These are phyloP conservation scores for Anthoscopus minutus DNA, from an alignment of 2,113 vertebrate species.

Conservation along the genomic window DNA sequence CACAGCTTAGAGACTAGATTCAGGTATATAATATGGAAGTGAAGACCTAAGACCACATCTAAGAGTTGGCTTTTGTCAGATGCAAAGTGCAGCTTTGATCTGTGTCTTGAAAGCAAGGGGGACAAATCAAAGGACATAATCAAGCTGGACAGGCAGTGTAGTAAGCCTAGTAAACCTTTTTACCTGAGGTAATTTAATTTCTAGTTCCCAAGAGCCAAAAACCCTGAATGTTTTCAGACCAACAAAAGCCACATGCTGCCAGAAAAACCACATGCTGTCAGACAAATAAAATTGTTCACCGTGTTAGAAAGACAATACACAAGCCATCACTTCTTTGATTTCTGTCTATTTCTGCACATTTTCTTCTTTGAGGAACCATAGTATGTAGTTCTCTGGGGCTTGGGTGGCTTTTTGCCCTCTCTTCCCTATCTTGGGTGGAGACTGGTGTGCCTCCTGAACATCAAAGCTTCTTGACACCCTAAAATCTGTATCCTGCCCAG, in stretches of 20 bases:
- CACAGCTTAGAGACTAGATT: neutral
- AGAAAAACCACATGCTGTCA: neutral
- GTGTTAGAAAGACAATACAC: neutral
- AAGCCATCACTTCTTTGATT: neutral
- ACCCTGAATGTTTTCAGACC: neutral
- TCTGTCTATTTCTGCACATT: neutral
- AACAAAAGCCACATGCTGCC: neutral
- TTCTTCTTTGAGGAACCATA: neutral
- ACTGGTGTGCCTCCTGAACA: neutral
- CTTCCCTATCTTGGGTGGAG: neutral
- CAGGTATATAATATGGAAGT: neutral
- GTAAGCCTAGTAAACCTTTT: neutral
- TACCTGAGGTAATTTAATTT: neutral
- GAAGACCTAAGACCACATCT: neutral
- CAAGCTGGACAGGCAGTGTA: neutral
- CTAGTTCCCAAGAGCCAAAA: neutral
- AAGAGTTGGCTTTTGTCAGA: neutral
- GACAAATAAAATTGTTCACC: neutral
- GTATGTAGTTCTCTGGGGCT: neutral
- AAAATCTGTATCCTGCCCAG: neutral
- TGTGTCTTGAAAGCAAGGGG: neutral
- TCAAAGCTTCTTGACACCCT: neutral
- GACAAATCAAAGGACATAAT: neutral
- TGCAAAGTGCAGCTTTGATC: slow-evolving; percentile 5
- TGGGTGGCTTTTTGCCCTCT: neutral